These are phyloP conservation scores for Trialeurodes vaporariorum DNA, from an alignment of 1,140 invertebrate genomes.

Conservation along the genomic window DNA sequence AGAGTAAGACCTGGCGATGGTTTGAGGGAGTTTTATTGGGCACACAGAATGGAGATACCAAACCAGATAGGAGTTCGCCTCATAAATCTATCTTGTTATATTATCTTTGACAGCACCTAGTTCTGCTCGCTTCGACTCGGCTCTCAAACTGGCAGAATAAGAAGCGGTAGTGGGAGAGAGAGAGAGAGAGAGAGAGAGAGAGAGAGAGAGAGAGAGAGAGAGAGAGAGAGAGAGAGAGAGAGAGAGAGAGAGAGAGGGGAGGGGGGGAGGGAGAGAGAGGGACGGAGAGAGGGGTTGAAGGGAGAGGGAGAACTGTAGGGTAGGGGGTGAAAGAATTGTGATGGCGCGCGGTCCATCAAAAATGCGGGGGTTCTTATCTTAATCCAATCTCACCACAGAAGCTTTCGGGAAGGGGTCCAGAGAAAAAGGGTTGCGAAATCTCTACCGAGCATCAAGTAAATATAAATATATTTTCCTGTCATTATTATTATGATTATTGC, in stretches of 20 bases:
- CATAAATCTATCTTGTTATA: conserved; percentile 1
- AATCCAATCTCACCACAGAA: neutral
- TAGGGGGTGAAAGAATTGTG: neutral
- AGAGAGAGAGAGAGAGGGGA: too few relatives aligned
- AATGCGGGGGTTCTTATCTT: neutral
- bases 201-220: too few relatives aligned
- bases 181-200: too few relatives aligned
- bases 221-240: too few relatives aligned
- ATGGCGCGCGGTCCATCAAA: neutral
- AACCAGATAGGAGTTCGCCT: neutral
- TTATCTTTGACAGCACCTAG: neutral
- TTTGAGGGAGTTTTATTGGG: neutral
- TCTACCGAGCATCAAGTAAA: neutral
- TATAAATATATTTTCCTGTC: neutral
- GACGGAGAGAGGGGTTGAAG: neutral
- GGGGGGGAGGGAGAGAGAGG: too few relatives aligned
- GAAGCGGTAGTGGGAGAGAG: too few relatives aligned
- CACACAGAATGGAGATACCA: neutral
- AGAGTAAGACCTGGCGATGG: neutral
- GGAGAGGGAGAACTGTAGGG: too few relatives aligned
- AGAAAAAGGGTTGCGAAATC: neutral
- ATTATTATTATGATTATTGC: neutral
- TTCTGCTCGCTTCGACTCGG: neutral
- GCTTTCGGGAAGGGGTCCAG: neutral
- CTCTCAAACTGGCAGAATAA: too few relatives aligned